Conservation (phyloP, 2,888 invertebrate genomes). For the Euzetes globulus region DNA sequence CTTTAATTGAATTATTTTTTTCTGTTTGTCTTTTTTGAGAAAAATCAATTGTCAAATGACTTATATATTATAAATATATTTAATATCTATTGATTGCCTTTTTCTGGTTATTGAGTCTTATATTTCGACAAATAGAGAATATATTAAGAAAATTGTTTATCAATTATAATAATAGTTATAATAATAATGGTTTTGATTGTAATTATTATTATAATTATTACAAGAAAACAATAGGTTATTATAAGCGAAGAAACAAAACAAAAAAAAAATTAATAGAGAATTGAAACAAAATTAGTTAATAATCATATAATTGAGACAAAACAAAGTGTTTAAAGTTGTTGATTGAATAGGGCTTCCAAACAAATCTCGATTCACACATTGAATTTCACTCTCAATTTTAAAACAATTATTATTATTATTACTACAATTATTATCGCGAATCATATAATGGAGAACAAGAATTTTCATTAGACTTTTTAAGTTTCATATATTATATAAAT, state of each 20-base stretch:
- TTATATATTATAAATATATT: neutral
- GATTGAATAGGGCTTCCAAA: slow-evolving; percentile 27
- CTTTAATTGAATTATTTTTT: neutral
- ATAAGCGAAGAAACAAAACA: neutral
- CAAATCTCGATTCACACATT: neutral
- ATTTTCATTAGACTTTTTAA: slow-evolving; percentile 13
- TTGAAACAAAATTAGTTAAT: neutral
- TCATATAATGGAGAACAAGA: neutral
- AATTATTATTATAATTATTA: neutral
- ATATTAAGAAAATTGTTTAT: neutral
- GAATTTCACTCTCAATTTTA: neutral
- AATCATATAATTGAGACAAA: slow-evolving; percentile 1
- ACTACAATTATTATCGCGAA: neutral
- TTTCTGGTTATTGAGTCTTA: slow-evolving; percentile 13
- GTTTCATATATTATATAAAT: slow-evolving; percentile 10
- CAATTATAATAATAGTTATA: neutral
- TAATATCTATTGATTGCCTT: slow-evolving; percentile 9
- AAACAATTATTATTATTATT: neutral
- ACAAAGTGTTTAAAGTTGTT: slow-evolving; percentile 27
- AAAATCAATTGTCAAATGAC: neutral
- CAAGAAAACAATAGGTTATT: neutral
- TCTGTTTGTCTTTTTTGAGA: too few relatives aligned
- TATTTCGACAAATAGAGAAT: neutral
- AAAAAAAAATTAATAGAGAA: neutral
- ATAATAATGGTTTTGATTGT: neutral